Percentiles rank a stretch among this genome's conserved stretches.
These are phyloP conservation scores for Apteryx owenii DNA, from an alignment of 2,113 vertebrate species.

Conservation along the genomic window DNA sequence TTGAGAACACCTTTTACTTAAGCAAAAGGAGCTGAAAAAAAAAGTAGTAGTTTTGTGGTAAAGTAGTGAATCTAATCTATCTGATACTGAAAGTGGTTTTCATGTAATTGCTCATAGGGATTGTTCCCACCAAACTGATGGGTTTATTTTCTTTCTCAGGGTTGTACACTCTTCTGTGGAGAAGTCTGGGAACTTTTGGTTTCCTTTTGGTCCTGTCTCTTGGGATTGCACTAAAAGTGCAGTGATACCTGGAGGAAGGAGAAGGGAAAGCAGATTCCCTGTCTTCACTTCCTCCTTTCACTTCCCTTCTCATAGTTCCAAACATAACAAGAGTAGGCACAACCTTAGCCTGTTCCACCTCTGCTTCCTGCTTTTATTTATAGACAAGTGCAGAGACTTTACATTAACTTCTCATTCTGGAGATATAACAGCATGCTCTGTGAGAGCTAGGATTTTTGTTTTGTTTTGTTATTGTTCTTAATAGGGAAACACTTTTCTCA, in stretches of 20 bases:
- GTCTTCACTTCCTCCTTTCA: neutral
- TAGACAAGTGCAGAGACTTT: neutral
- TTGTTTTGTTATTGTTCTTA: neutral
- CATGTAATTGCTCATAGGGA: neutral
- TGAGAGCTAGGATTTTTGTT: neutral
- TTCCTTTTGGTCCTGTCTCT: neutral
- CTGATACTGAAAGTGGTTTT: neutral
- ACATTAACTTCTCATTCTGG: neutral
- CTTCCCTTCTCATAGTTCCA: neutral
- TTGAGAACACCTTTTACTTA: no score
- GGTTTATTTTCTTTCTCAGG: neutral
- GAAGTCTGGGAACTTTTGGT: neutral
- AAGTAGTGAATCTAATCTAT: neutral
- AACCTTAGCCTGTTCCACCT: neutral
- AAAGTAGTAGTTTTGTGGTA: neutral
- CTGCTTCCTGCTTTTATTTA: neutral
- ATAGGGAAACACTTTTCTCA: neutral
- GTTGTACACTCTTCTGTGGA: neutral
- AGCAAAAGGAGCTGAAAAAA: neutral
- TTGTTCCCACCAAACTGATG: neutral
- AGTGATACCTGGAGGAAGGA: neutral
- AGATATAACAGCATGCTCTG: neutral
- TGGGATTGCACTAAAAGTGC: neutral
- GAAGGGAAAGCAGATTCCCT: neutral
- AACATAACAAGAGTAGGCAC: neutral